Evolutionary conservation across 2,113 vertebrate genomes (phyloP), one percentile per base, ranked within the genome.

Genomic region (Pelusios castaneus): DNA sequence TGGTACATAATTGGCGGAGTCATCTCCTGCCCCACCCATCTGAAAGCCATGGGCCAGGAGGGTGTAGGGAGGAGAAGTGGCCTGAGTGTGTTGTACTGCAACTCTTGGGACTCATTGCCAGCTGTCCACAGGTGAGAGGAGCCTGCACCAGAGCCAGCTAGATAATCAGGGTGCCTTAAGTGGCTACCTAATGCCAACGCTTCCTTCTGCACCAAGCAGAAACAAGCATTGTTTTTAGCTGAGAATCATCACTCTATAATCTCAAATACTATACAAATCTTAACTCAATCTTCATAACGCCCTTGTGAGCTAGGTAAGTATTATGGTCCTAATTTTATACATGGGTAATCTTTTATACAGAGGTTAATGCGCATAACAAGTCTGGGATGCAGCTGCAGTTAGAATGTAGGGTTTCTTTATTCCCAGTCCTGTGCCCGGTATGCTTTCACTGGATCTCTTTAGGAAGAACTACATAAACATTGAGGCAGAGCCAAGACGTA

Each of bases 391-490:
- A 76, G 73, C 82, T 89, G 89, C 55, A 95, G 43, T 73, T 89
- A 92, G 58, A 45, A 70, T 54, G 10, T 0, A 43, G 19, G 17
- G 73, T 75, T 85, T 85, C 51, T 49, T 75, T 43, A 16, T 12
- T 34, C 14, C 21, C 47, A 67, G 45, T 49, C 34, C 60, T 84
- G 60, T 67, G 60, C 31, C 51, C 41, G 58, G 41, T 34, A 86
- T 27, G 43, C 12, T n/a, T 52, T 38, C 63, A 75, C 22, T 34
- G 56, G 8, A 21, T 47, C 19, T 49, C 16, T 78, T 79, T 43
- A 79, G 34, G n/a, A 56, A 76, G 24, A 31, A 22, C 31, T 52
- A 95, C 88, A 60, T 67, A 95, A 96, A 93, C 96, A 96, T 89
- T 96, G 95, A 93, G 94, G 49, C 73, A 93, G 73, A 89, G 38